Base-by-base conservation (phyloP, 1,140 invertebrate genomes). In the Drosophila gunungcola region DNA sequence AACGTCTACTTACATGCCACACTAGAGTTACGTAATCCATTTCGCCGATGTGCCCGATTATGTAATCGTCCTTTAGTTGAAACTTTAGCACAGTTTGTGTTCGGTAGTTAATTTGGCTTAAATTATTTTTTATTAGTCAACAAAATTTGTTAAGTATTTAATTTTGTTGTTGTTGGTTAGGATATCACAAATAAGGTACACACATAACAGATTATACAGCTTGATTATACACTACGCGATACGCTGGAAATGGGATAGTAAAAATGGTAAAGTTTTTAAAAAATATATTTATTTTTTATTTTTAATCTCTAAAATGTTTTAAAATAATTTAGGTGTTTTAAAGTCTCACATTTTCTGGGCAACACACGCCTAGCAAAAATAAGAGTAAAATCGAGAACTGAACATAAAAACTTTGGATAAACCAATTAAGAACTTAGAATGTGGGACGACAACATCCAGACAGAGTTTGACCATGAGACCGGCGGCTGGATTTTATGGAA, bases 111-210 rank as follows among this genome's bases (percentile, higher is more conserved):
- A 39, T 16, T 29, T 63, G 56, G 13, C 36, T 72, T 64, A 45
- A 56, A 57, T 70, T 72, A 78, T 61, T 27, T 78, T 41, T 63
- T 60, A 56, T 63, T 62, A 61, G n/a, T 27, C 38, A 79, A 80
- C 68, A 73, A 84, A 70, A 67, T 54, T 63, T 27, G 46, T 69
- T 73, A 41, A 51, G 16, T 60, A 12, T 58, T 75, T 43, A 62
- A 73, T 36, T 62, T 53, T 57, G 43, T 80, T 65, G 41, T 64
- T 61, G 72, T 77, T 53, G 75, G 73, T 84, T 84, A 84, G 73
- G 77, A 89, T 89, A 89, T 89, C 84, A 89, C 84, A 89, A 89
- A 89, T 84, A 84, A 89, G 84, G 84, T 89, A 89, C 84, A 89
- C 84, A 83, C 84, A 88, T 88, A 70, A 76, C 61, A 80, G 67